Conservation (phyloP, 2,113 vertebrate genomes). For the Oreamnos americanus region DNA sequence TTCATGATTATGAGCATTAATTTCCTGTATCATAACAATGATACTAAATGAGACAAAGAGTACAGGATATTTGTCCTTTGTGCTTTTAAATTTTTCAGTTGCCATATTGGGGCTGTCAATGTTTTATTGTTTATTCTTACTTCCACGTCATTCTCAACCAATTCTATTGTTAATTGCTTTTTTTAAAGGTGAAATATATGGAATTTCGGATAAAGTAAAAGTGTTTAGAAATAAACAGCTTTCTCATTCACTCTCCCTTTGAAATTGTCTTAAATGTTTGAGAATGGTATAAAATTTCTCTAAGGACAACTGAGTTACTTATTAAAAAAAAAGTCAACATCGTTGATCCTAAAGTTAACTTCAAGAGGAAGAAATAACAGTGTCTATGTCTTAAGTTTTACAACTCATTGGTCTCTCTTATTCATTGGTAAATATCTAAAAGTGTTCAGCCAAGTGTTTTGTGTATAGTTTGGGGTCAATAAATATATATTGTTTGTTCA, state of each 20-base stretch:
- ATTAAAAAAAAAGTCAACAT: not conserved
- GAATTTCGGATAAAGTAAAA: not conserved
- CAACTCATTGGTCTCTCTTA: not conserved
- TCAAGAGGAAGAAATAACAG: not conserved
- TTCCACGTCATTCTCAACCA: not conserved
- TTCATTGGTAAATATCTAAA: not conserved
- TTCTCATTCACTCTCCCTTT: not conserved
- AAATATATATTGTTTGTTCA: not conserved
- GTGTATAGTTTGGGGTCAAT: not conserved
- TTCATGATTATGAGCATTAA: not conserved
- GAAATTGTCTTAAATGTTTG: not conserved
- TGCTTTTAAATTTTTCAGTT: not conserved
- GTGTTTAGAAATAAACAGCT: not conserved
- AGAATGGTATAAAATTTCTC: not conserved
- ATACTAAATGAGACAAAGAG: not conserved
- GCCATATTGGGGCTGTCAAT: not conserved
- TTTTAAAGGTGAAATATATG: not conserved
- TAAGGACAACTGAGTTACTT: not conserved
- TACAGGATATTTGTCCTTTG: not conserved
- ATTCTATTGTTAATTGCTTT: not conserved
- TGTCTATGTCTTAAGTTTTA: not conserved
- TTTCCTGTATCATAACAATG: not conserved
- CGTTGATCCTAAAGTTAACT: not conserved
- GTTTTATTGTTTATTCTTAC: not conserved
- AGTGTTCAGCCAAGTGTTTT: not conserved